Evolutionary conservation across 2,113 vertebrate genomes (phyloP), one percentile per base, ranked within the genome.

Genomic region (Lophius piscatorius): DNA sequence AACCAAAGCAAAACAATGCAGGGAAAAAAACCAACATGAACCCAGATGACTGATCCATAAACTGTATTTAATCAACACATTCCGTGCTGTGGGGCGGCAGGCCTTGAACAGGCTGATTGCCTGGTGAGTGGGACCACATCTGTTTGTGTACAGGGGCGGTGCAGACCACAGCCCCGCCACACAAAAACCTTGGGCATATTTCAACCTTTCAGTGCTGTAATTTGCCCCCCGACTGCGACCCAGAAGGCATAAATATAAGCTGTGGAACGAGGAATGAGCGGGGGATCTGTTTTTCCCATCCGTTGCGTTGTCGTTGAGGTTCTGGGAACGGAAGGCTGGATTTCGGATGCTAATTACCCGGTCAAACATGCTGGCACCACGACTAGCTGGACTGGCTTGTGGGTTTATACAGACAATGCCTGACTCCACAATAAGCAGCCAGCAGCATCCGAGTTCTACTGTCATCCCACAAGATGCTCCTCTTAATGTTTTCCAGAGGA

Each of bases 281-380:
- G 72, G 64, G 50, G 80, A 76, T 82, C 54, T 78, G 79, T 82
- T 87, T 90, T 85, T 76, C 71, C 82, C 78, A 86, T 87, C 81
- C 33, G 18, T 13, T 63, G 54, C 65, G 46, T 80, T 66, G 76
- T 69, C 61, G 63, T 57, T 74, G 76, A 84, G 85, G 67, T 88
- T 88, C 77, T 77, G 81, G 72, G 74, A 87, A 75, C 48, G 74
- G 81, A 85, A 87, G 81, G 61, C 67, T 57, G 64, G 61, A 74
- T 80, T 83, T 83, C 44, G 44, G 78, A 81, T 64, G 58, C 77
- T 89, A 87, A 89, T 86, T 84, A 82, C 63, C 61, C 44, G 49
- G 49, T 85, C 82, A 78, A 85, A 83, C 70, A 74, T 63, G 64
- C 59, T 82, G 80, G 81, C 74, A 74, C 9, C 28, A 55, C 33